Conservation (phyloP, 2,797 vertebrate genomes). For the Notolabrus celidotus region DNA sequence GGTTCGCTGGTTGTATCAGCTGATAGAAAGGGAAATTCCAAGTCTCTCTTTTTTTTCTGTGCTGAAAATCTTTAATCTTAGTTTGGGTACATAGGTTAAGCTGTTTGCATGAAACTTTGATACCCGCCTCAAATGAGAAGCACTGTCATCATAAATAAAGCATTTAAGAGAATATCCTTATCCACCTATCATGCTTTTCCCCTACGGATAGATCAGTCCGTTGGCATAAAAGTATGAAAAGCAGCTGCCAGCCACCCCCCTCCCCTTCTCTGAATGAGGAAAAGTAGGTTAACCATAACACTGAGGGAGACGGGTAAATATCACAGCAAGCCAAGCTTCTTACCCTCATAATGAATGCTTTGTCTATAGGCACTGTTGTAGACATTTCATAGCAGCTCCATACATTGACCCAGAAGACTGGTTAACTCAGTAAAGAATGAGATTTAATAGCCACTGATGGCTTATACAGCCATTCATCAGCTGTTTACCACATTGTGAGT, state of each 20-base stretch:
- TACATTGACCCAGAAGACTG: constrained; percentile 23
- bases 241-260: constrained; percentile 69
- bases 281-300: constrained; percentile 79
- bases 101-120: constrained; percentile 60
- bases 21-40: constrained; percentile 17
- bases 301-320: constrained; percentile 68
- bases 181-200: constrained; percentile 52
- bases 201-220: constrained; percentile 59
- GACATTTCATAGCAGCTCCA: constrained; percentile 21
- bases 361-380: constrained; percentile 44
- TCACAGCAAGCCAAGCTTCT: constrained; percentile 63
- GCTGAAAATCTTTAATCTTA: constrained; percentile 30
- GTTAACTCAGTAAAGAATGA: background rate
- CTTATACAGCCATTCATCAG: background rate
- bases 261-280: constrained; percentile 52
- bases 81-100: constrained; percentile 54
- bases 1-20: constrained; percentile 23
- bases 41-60: constrained; percentile 18
- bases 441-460: background rate
- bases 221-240: constrained; percentile 66
- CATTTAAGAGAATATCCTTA: constrained; percentile 60
- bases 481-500: constrained; percentile 24
- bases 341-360: constrained; percentile 62
- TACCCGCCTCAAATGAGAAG: constrained; percentile 44
- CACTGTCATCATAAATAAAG: constrained; percentile 62